Base-by-base conservation (phyloP, 2,113 vertebrate species). In the Hippocampus mohnikei region DNA sequence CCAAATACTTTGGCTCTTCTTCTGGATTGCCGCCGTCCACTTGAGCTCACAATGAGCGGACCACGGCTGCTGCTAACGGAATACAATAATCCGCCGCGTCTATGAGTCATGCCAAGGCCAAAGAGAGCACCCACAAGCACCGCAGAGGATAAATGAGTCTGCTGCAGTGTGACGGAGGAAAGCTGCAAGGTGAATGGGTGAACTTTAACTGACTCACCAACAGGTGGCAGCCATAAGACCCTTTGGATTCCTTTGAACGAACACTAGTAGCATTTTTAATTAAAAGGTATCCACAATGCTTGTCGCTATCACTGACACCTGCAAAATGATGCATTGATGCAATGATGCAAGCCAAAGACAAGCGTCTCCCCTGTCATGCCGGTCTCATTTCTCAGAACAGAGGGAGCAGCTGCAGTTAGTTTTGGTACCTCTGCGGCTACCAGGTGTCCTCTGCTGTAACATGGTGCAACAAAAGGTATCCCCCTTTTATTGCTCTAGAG, bases 201-300 rank as follows among this genome's bases (percentile, higher is more conserved):
- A 85, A 71, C 71, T 69, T 72, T 5, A 70, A 41, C 72, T 50
- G 37, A 67, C 46, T 72, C 44, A 21, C 86, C 89, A 86, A 89
- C 88, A 89, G 87, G 87, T 88, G 87, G 85, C 85, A 80, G 70
- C 72, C 81, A 62, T n/a, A 52, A 29, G 46, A 46, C 70, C 52
- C 20, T 41, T 63, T 13, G 62, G 23, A 44, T 64, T 66, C 50
- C 23, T 53, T 52, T 52, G 29, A 25, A 64, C 42, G 9, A 27
- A 2, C 25, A 48, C 63, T 53, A 8, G 13, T 18, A 18, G 41
- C 13, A 23, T 27, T 20, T 58, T 33, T 37, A 6, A 37, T 70
- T 12, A 13, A 5, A 29, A 27, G 40, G 20, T 23, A n/a, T 65
- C 33, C 56, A 25, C 10, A 37, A 37, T 33, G 12, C 1, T 46